Percentiles rank a stretch among this genome's conserved stretches.
These are phyloP conservation scores for Chaetops frenatus DNA, from an alignment of 2,113 vertebrate genomes.

Conservation along the genomic window DNA sequence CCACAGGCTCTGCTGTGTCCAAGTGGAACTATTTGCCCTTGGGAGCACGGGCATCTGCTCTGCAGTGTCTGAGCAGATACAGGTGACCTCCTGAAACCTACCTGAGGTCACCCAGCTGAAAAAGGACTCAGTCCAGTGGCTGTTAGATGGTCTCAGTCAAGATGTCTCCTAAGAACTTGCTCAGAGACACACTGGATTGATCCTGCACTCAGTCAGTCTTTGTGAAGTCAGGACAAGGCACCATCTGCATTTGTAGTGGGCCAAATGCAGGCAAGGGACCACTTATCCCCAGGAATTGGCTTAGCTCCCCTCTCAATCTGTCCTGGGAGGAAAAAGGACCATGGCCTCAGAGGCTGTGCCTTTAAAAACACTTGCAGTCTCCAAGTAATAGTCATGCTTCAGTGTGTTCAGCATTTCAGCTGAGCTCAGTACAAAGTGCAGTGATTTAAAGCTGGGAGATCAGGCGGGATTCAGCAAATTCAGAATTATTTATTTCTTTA, in stretches of 20 bases:
- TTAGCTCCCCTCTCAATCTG: not conserved
- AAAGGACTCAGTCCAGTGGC: not conserved
- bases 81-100: not conserved
- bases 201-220: not conserved
- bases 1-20: not conserved
- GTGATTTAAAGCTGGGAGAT: conserved; percentile 68
- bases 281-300: not conserved
- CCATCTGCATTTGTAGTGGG: not conserved
- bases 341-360: not conserved
- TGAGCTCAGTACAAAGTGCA: conserved; percentile 63
- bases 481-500: conserved; percentile 65
- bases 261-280: not conserved
- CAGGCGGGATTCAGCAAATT: conserved; percentile 65
- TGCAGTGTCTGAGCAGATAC: not conserved
- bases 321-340: not conserved
- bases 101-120: not conserved
- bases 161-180: not conserved
- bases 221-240: not conserved
- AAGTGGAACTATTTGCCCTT: not conserved
- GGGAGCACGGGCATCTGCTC: not conserved
- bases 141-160: not conserved
- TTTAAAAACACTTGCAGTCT: conserved; percentile 51
- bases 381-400: conserved; percentile 64
- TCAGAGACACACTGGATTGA: not conserved
- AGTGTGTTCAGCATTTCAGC: conserved; percentile 49